Evolutionary conservation across 1,140 invertebrate genomes (phyloP), one percentile per base, ranked within the genome.

Genomic region (Diorhabda elongata): DNA sequence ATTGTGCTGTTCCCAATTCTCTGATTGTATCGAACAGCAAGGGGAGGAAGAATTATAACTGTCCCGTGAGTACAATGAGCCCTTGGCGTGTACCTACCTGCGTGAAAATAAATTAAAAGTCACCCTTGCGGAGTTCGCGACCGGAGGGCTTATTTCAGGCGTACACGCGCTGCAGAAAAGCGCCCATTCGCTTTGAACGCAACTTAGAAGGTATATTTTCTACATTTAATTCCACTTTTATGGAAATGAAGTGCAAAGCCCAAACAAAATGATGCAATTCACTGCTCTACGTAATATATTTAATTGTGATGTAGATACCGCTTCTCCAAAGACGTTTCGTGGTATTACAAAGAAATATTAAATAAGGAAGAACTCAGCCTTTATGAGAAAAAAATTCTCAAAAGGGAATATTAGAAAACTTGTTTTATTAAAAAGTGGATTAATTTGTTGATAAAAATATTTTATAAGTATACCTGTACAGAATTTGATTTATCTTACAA

Each of bases 21-120:
- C 26, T 26, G 26, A 26, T 26, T 26, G 26, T 26, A 26, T 26
- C 26, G 26, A 26, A 26, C 26, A 26, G 26, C 26, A 62, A 62
- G 43, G 61, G 59, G 61, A 45, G 69, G 69, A 61, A 70, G 57
- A 67, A 47, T 62, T 68, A 68, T 62, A 68, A 62, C 8, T 56
- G 67, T 68, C 67, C 57, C 60, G n/a, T 9, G 67, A 45, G 67
- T 26, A 47, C 45, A 62, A 68, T 68, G 52, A 62, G 61, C 43
- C 45, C 61, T 64, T 63, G 52, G 62, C 57, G 56, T 62, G 58
- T 61, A 67, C 61, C 52, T 45, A 64, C 64, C 44, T 42, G 57
- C 61, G 63, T 68, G 65, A 71, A 71, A 68, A 71, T 71, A 71
- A 71, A 71, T 71, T 71, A 71, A 71, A 71, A 71, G 66, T 71